Percentiles rank a stretch among this genome's conserved stretches.
Evolutionary conservation across 2,113 vertebrate species (phyloP).

Genomic region (Trogon melanurus): DNA sequence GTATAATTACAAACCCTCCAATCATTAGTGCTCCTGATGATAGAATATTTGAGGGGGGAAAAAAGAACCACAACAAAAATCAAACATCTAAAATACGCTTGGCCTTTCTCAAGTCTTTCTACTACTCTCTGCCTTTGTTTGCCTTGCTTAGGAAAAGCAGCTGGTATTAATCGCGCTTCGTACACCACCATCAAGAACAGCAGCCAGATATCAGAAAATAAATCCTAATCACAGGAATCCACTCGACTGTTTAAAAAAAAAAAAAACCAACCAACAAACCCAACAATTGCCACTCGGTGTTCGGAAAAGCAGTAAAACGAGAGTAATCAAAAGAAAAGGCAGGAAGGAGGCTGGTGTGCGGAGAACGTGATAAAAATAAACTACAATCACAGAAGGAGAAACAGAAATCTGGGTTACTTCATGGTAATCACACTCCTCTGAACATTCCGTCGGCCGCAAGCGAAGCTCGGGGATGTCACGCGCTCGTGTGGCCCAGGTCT

Average conservation of each 20-base stretch:
- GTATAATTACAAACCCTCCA: not conserved
- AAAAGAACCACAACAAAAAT: not conserved
- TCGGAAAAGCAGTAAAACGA: not conserved
- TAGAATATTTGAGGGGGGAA: conserved; percentile 25
- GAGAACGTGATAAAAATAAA: not conserved
- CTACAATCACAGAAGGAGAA: not conserved
- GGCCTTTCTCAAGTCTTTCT: conserved; percentile 60
- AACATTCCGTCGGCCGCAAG: not conserved
- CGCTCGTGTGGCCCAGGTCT: not conserved
- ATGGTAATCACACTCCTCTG: not conserved
- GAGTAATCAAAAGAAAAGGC: conserved; percentile 58
- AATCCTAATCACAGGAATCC: conserved; percentile 51
- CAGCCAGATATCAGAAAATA: conserved; percentile 67
- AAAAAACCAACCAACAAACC: not conserved
- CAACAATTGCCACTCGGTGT: not conserved
- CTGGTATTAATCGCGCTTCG: conserved; percentile 68
- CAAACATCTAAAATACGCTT: conserved; percentile 40
- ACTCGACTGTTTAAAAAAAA: conserved; percentile 24
- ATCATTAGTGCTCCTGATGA: conserved; percentile 18
- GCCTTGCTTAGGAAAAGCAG: conserved; percentile 72
- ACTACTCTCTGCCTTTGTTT: conserved; percentile 63
- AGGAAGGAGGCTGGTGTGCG: conserved; percentile 18
- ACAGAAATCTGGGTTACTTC: conserved; percentile 2
- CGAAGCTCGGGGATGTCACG: not conserved
- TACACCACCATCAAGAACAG: conserved; percentile 50